Evolutionary conservation across 2,888 invertebrate species (phyloP).

Genomic region (Acrobeloides nanus): DNA sequence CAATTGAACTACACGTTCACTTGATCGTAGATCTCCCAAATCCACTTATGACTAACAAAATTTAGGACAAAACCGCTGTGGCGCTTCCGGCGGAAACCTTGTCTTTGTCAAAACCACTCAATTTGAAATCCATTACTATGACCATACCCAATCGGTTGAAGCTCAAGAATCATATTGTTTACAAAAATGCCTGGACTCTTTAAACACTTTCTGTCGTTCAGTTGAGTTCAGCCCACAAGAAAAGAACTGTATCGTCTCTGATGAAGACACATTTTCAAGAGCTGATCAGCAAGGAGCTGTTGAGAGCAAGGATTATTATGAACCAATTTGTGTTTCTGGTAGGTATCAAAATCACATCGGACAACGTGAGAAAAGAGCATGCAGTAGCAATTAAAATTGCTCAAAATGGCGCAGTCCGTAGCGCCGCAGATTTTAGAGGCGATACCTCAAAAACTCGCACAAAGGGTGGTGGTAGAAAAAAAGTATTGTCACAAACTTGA

Average conservation of each 20-base stretch:
- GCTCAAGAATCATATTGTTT: constrained; percentile 53
- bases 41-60: no score
- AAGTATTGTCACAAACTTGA: no score
- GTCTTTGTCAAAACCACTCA: constrained; percentile 53
- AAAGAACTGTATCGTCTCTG: constrained; percentile 53
- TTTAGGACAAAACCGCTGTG: constrained; percentile 52
- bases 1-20: no score
- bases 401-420: no score
- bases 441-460: no score
- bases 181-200: constrained; percentile 53
- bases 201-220: constrained; percentile 54
- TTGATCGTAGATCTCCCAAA: no score
- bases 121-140: constrained; percentile 53
- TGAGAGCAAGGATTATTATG: constrained; percentile 53
- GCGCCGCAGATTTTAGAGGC: no score
- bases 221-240: constrained; percentile 52
- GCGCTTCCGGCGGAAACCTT: constrained; percentile 52
- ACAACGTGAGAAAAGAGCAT: no score
- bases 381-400: no score
- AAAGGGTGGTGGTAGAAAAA: no score
- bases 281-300: constrained; percentile 53
- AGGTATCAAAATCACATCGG: constrained; percentile 7
- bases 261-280: constrained; percentile 53
- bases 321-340: constrained; percentile 54
- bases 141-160: constrained; percentile 53